A percentile compares a stretch with the other conserved stretches of the same genome.
Conservation (phyloP, 2,113 vertebrate species). For the Gymnarchus niloticus region DNA sequence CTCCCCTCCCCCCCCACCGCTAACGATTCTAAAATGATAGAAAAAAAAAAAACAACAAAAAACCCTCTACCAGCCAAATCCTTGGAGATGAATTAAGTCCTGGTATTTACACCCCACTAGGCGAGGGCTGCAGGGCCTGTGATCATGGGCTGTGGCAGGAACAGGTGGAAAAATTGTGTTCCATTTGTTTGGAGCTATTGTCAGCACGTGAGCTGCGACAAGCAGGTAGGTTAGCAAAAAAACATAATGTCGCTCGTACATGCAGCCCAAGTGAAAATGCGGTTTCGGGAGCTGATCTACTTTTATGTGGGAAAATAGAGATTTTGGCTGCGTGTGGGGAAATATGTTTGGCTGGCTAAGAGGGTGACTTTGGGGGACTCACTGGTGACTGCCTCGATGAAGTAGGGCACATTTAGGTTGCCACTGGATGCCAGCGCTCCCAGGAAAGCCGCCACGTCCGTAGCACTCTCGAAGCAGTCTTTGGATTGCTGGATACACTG, state of each 20-base stretch:
- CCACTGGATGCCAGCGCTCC: conserved; percentile 86
- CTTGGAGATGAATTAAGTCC: conserved; percentile 75
- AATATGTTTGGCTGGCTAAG: neutral
- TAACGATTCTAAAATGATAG: conserved; percentile 94
- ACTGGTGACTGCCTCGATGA: conserved; percentile 90
- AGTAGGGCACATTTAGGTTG: conserved; percentile 85
- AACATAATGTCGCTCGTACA: conserved; percentile 59
- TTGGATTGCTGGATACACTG: conserved; percentile 84
- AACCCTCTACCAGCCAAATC: conserved; percentile 67
- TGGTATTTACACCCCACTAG: conserved; percentile 66
- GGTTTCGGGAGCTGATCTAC: too few relatives aligned
- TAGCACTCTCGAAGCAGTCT: conserved; percentile 89
- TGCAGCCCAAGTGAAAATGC: conserved; percentile 54
- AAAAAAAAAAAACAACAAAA: too few relatives aligned
- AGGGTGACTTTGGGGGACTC: conserved; percentile 49
- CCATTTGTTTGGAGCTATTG: conserved; percentile 68
- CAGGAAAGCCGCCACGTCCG: conserved; percentile 85
- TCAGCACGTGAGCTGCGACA: conserved; percentile 62
- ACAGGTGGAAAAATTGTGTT: conserved; percentile 23
- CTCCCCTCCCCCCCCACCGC: conserved; percentile 37
- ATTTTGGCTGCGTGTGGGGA: neutral
- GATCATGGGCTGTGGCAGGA: conserved; percentile 48
- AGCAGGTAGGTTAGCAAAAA: conserved; percentile 56
- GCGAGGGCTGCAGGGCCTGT: conserved; percentile 70
- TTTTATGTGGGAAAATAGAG: too few relatives aligned